Evolutionary conservation across 2,113 vertebrate genomes (phyloP).

Genomic region (Eudorcas thomsonii): DNA sequence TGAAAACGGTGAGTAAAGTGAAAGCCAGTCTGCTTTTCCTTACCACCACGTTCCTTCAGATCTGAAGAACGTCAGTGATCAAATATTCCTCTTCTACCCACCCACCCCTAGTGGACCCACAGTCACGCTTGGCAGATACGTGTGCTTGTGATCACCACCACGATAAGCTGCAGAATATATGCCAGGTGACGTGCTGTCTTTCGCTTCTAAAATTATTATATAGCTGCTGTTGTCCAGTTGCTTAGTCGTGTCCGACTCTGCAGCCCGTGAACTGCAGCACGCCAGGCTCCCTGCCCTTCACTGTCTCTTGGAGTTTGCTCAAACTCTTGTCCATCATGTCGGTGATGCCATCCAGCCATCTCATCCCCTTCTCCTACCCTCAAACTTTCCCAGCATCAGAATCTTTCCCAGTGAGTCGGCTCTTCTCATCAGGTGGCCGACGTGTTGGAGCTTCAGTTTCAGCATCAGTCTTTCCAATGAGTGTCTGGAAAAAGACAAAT

Average conservation of each 20-base stretch:
- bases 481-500: background rate
- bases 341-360: background rate
- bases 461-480: background rate
- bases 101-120: background rate
- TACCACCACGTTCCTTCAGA: background rate
- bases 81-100: background rate
- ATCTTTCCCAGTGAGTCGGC: background rate
- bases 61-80: background rate
- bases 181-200: background rate
- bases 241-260: background rate
- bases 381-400: background rate
- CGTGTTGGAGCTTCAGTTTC: background rate
- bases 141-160: fast-evolving
- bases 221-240: background rate
- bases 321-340: background rate
- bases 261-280: background rate
- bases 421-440: background rate
- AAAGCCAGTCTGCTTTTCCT: background rate
- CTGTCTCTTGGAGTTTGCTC: background rate
- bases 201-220: background rate
- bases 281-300: background rate
- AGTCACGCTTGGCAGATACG: fast-evolving
- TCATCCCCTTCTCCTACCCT: background rate
- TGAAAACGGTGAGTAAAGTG: no score
- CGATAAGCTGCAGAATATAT: fast-evolving